These are phyloP conservation scores for Upupa epops DNA, from an alignment of 2,113 vertebrate species.

Conservation along the genomic window DNA sequence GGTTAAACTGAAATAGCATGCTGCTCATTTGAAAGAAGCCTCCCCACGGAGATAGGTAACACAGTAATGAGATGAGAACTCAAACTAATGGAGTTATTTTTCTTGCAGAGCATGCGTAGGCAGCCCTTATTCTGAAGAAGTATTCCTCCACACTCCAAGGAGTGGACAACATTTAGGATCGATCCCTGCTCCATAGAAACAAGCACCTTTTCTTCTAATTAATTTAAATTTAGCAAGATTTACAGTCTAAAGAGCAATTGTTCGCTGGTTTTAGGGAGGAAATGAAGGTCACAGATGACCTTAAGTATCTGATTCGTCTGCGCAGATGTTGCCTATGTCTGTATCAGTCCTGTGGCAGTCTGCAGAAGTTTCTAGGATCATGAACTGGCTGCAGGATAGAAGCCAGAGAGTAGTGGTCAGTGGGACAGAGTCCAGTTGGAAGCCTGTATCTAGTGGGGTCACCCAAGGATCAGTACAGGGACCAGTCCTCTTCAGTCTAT, in stretches of 20 bases:
- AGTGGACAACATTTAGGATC: neutral
- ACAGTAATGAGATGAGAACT: conserved; percentile 11
- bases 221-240: neutral
- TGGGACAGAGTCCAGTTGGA: too few relatives aligned
- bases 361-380: conserved; percentile 23
- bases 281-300: neutral
- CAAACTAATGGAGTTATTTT: conserved; percentile 2
- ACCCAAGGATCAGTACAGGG: too few relatives aligned
- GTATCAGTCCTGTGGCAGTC: neutral
- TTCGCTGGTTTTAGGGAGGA: neutral
- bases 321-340: neutral
- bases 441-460: too few relatives aligned
- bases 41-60: neutral
- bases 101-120: neutral
- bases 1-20: conserved; percentile 24
- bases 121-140: neutral
- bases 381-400: too few relatives aligned
- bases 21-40: neutral
- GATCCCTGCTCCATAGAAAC: neutral
- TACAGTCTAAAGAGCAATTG: neutral
- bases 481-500: too few relatives aligned
- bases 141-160: neutral
- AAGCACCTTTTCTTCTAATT: neutral
- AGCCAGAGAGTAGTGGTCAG: too few relatives aligned
- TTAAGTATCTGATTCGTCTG: neutral